Conservation (phyloP, 2,797 vertebrate species). For the Eutrigla gurnardus region DNA sequence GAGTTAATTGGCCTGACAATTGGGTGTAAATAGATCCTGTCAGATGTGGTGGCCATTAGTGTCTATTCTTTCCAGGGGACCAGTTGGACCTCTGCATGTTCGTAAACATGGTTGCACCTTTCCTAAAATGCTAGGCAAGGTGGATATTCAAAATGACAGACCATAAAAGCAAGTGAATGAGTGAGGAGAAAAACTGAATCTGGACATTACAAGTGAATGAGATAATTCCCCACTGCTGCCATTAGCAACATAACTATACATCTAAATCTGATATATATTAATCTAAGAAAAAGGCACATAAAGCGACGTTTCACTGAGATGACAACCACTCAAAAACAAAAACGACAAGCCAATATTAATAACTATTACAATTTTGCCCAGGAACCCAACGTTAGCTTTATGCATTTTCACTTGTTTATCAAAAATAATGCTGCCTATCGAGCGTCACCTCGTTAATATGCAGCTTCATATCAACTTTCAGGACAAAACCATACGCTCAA, state of each 20-base stretch:
- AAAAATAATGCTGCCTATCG: not conserved
- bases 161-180: not conserved
- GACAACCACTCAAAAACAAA: constrained; percentile 12
- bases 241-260: not conserved
- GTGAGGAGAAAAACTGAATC: not conserved
- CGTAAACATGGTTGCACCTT: not conserved
- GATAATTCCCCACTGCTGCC: not conserved
- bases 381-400: not conserved
- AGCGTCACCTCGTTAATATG: not conserved
- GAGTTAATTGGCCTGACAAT: too few relatives aligned
- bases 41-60: not conserved
- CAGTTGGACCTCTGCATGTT: not conserved
- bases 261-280: not conserved
- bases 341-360: not conserved
- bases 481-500: not conserved
- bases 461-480: constrained; percentile 13
- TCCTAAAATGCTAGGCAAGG: not conserved
- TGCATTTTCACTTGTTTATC: too few relatives aligned
- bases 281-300: not conserved
- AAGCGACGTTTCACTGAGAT: not conserved
- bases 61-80: not conserved
- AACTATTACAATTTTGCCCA: not conserved
- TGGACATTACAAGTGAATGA: not conserved
- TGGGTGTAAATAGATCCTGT: not conserved
- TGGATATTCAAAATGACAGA: constrained; percentile 3